Evolutionary conservation across 2,888 invertebrate species (phyloP).

Genomic region (Hydroisotoma schaefferi): DNA sequence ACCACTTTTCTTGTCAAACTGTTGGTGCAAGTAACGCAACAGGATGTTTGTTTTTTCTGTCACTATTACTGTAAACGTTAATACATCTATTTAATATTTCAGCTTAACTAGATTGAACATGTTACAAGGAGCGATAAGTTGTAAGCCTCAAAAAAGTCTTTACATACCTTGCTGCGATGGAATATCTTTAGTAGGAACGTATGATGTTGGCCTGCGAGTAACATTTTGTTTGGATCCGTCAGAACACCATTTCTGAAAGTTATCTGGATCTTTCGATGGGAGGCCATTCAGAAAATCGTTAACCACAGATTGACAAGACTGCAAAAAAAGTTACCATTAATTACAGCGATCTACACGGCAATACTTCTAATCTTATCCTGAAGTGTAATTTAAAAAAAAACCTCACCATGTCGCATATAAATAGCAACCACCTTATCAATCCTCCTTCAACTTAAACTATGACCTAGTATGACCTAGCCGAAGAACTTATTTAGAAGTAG

Average conservation of each 20-base stretch:
- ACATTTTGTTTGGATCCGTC: conserved; percentile 78
- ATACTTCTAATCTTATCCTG: too few species aligned
- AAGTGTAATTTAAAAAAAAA: too few species aligned
- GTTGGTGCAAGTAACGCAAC: conserved; percentile 86
- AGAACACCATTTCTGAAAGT: conserved; percentile 85
- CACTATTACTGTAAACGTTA: conserved; percentile 73
- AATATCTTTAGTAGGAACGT: conserved; percentile 86
- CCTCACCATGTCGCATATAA: too few species aligned
- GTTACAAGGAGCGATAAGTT: too few species aligned
- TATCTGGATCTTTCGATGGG: conserved; percentile 84
- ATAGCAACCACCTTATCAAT: too few species aligned
- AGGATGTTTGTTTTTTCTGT: conserved; percentile 94
- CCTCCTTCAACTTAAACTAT: too few species aligned
- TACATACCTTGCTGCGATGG: conserved; percentile 88
- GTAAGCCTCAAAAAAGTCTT: too few species aligned
- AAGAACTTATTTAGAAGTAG: too few species aligned
- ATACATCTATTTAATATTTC: neutral
- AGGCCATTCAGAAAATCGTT: conserved; percentile 82
- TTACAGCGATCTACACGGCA: too few species aligned
- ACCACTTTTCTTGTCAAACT: conserved; percentile 81
- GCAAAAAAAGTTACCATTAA: neutral
- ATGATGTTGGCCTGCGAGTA: conserved; percentile 82
- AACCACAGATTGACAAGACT: conserved; percentile 63
- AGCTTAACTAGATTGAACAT: too few species aligned
- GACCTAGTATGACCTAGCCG: too few species aligned